These are phyloP conservation scores for Cryptoprocta ferox DNA, from an alignment of 2,797 vertebrate species.

Conservation along the genomic window DNA sequence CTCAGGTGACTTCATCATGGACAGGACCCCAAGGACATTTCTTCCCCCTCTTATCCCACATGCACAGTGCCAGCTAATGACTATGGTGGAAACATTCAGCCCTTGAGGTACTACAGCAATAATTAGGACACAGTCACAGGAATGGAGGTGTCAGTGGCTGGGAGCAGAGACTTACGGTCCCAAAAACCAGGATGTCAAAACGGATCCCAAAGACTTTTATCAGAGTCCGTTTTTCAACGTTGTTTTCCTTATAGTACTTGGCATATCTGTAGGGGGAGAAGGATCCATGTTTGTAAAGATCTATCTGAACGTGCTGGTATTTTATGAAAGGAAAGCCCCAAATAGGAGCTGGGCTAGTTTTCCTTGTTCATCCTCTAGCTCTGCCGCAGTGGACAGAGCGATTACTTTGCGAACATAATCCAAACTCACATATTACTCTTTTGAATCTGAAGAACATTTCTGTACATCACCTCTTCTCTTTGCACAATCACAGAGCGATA, in stretches of 20 bases:
- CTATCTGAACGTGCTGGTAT: background rate
- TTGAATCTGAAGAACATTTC: background rate
- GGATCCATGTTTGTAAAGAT: background rate
- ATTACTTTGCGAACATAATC: background rate
- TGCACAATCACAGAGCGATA: background rate
- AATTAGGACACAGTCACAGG: background rate
- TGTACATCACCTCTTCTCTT: background rate
- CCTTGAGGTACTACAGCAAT: background rate
- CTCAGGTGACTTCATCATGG: background rate
- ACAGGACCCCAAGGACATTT: background rate
- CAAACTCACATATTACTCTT: background rate
- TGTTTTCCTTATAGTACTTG: constrained; percentile 86
- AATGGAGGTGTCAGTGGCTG: background rate
- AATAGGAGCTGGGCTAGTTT: background rate
- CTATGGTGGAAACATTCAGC: background rate
- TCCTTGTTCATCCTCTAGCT: background rate
- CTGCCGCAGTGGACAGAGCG: background rate
- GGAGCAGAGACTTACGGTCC: constrained; percentile 85
- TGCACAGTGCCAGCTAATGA: background rate
- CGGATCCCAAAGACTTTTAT: constrained; percentile 93
- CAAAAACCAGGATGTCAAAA: constrained; percentile 94
- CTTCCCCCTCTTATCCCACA: background rate
- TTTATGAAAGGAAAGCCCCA: background rate
- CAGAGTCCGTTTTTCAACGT: constrained; percentile 88
- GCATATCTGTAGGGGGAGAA: constrained; percentile 87